These are phyloP conservation scores for Malthinus seriepunctatus DNA, from an alignment of 2,888 invertebrate genomes.

Conservation along the genomic window DNA sequence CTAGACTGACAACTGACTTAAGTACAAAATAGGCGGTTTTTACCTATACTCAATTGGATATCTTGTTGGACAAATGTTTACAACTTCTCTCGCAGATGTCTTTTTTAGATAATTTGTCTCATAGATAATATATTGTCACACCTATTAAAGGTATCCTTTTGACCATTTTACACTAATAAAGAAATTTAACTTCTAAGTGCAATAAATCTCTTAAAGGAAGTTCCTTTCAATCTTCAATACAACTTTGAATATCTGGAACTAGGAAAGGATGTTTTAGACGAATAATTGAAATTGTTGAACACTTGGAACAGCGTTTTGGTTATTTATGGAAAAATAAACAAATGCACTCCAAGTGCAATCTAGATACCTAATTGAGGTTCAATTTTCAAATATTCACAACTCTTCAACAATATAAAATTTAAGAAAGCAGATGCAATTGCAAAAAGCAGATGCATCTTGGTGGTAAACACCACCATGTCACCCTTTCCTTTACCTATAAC, in stretches of 20 bases:
- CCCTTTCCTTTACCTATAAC: conserved; percentile 3
- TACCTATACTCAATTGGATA: conserved; percentile 10
- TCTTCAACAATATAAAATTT: neutral
- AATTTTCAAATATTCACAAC: neutral
- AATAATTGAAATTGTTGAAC: too few relatives aligned
- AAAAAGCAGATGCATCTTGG: conserved; percentile 12
- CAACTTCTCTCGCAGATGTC: conserved; percentile 35
- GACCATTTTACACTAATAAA: neutral
- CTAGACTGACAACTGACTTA: conserved; percentile 24
- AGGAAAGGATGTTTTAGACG: too few relatives aligned
- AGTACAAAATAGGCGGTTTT: conserved; percentile 19
- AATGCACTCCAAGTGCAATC: too few relatives aligned
- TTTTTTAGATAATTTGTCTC: conserved; percentile 28
- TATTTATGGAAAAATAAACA: too few relatives aligned
- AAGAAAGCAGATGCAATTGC: conserved; percentile 10
- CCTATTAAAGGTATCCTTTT: neutral
- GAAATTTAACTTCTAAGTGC: neutral
- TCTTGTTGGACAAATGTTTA: conserved; percentile 33
- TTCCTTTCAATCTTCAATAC: neutral
- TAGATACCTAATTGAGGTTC: too few relatives aligned
- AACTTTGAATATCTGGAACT: neutral
- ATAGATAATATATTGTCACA: conserved; percentile 2
- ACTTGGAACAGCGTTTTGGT: too few relatives aligned
- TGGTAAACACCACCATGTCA: neutral
- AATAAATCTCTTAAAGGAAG: neutral